Evolutionary conservation across 2,797 vertebrate species (phyloP).

Genomic region (Ispidina picta): DNA sequence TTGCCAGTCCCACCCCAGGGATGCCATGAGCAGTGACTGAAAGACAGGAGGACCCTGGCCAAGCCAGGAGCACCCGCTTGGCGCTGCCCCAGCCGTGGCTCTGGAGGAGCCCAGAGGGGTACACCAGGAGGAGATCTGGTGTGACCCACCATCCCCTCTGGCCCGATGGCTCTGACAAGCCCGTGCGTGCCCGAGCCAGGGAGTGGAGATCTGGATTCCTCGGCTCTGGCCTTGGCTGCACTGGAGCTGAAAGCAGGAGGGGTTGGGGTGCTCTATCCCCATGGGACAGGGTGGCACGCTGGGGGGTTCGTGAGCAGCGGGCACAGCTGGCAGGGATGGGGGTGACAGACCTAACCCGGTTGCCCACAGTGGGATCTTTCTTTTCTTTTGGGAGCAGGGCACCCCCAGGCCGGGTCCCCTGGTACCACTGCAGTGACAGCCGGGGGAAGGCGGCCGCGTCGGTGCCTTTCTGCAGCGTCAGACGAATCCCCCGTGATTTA

Average conservation of each 20-base stretch:
- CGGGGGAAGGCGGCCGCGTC: background rate
- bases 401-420: background rate
- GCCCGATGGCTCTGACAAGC: background rate
- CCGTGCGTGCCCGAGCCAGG: accelerated
- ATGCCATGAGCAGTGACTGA: accelerated
- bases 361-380: accelerated
- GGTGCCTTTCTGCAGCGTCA: slow-evolving; percentile 47
- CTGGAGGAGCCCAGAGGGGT: accelerated
- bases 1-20: background rate
- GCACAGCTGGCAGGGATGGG: accelerated
- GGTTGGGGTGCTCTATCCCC: accelerated
- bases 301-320: accelerated
- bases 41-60: background rate
- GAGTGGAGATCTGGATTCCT: background rate
- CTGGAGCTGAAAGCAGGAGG: background rate
- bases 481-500: background rate
- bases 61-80: accelerated
- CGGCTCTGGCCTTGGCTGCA: accelerated
- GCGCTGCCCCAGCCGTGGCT: accelerated
- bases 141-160: background rate
- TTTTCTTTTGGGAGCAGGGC: accelerated
- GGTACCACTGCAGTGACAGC: accelerated
- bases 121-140: accelerated
- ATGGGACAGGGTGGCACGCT: accelerated
- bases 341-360: background rate